Conservation (phyloP, 2,797 vertebrate genomes). For the Notoglanidium macrostoma region DNA sequence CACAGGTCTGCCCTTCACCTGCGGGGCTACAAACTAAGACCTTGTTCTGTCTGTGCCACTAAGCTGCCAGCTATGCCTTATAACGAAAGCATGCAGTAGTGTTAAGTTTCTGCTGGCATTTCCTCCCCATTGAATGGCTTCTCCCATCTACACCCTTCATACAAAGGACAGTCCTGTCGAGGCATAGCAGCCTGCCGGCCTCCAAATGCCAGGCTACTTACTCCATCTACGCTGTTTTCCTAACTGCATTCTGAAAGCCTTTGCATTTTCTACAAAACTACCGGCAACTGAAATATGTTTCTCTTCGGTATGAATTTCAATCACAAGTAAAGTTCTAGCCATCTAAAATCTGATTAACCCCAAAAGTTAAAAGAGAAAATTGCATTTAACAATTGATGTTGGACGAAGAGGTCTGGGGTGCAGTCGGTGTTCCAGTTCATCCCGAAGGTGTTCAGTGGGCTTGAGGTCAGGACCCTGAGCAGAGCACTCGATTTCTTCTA, state of each 20-base stretch:
- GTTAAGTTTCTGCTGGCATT: constrained; percentile 54
- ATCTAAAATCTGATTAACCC: neutral
- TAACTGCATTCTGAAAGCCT: neutral
- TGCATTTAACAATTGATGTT: neutral
- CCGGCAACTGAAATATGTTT: neutral
- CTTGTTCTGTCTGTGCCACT: constrained; percentile 18
- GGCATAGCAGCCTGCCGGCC: constrained; percentile 2
- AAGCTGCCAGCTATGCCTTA: constrained; percentile 24
- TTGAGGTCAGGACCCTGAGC: neutral
- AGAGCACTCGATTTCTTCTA: neutral
- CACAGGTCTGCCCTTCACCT: constrained; percentile 25
- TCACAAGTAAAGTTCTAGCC: neutral
- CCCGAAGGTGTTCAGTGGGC: neutral
- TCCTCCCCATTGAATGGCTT: constrained; percentile 42
- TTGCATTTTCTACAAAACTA: neutral
- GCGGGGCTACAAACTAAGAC: neutral
- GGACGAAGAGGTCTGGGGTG: neutral
- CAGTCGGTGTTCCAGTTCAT: neutral
- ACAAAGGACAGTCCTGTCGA: constrained; percentile 25
- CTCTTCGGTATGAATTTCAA: neutral
- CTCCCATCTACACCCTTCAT: constrained; percentile 1
- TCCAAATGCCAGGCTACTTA: neutral
- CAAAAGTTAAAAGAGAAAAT: neutral
- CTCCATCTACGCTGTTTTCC: neutral
- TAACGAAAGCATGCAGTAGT: constrained; percentile 37